Evolutionary conservation across 2,113 vertebrate species (phyloP), one percentile per base, ranked within the genome.

Genomic region (Anarrhichthys ocellatus): DNA sequence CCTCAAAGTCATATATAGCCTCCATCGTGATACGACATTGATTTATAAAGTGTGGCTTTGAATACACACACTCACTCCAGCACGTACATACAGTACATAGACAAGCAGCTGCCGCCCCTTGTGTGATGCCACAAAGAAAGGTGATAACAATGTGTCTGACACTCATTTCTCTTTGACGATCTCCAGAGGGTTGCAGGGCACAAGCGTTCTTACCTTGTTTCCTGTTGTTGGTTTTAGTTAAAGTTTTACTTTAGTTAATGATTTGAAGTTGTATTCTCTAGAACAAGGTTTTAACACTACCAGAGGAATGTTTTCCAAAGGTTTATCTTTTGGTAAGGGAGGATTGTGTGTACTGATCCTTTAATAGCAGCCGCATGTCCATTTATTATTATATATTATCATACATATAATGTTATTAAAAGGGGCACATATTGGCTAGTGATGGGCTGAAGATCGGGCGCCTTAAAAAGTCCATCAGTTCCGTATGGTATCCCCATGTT

Each of bases 121-220:
- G 42, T 38, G 78, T 62, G 69, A 86, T 52, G 78, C 59, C 34
- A 52, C 52, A 63, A 27, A 61, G 66, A 64, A 44, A 87, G 65
- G 83, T 85, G 88, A 86, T 73, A 91, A 92, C 85, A 79, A 85
- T n/a, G 74, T 82, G 85, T 91, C 86, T 89, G 83, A 82, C 81
- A 90, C 87, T 82, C 54, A 83, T 89, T 84, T 82, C 61, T 40
- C 38, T 63, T 20, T 66, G 40, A 71, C 36, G 0, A 48, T 80
- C 79, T 89, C 62, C 56, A 61, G 76, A 79, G 80, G 80, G 75
- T 73, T 69, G 80, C 5, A 38, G 62, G 63, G 17, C 44, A 27
- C 38, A n/a, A 13, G 22, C 15, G 1, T n/a, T 9, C 54, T 61
- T 50, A 20, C 11, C 24, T 74, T 22, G 59, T 50, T 58, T 73